A percentile compares a stretch with the other conserved stretches of the same genome.
Conservation (phyloP, 2,113 vertebrate species). For the Protobothrops flavoviridis region DNA sequence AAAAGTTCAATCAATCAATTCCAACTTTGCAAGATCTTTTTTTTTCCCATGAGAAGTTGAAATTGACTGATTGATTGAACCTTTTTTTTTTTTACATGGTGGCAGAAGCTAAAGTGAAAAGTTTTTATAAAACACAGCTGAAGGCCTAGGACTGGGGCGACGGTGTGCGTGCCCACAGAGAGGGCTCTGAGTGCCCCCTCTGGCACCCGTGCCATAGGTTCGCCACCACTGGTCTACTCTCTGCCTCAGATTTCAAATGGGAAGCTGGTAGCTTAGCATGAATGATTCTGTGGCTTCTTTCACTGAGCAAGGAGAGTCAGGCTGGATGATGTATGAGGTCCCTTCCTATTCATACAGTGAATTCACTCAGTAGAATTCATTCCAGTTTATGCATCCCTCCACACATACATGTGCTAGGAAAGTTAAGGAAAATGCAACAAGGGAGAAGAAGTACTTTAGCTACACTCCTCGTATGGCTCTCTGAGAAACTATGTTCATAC, state of each 20-base stretch:
- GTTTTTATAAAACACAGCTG: too few species aligned
- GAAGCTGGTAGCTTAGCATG: neutral
- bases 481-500: neutral
- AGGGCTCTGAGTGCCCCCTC: too few species aligned
- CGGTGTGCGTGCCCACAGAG: too few species aligned
- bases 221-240: too few species aligned
- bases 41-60: too few species aligned
- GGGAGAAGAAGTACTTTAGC: neutral
- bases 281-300: neutral
- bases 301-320: neutral
- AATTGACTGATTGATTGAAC: too few species aligned
- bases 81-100: too few species aligned
- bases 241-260: neutral
- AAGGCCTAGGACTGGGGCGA: too few species aligned
- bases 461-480: neutral
- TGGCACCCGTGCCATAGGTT: too few species aligned
- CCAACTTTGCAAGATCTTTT: too few species aligned
- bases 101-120: too few species aligned
- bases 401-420: neutral
- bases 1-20: too few species aligned
- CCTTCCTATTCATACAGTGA: neutral
- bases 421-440: neutral
- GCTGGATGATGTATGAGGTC: neutral
- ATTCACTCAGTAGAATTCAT: neutral
- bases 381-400: neutral